Conservation (phyloP, 2,797 vertebrate genomes). For the Sylvia borin region DNA sequence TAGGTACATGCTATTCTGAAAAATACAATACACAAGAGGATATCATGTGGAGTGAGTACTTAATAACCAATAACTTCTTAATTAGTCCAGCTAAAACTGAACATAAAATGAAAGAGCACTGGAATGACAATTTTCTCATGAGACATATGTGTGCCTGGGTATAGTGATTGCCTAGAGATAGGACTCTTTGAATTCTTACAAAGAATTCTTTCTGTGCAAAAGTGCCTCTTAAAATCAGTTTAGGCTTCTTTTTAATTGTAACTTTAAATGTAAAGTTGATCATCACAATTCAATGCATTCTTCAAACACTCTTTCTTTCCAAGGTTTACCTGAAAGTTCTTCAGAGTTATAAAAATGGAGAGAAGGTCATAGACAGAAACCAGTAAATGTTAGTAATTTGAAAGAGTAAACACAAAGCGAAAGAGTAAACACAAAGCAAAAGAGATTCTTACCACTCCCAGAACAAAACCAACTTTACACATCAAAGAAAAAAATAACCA, state of each 20-base stretch:
- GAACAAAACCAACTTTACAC: neutral
- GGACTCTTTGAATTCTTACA: neutral
- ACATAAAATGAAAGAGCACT: neutral
- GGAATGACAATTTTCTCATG: neutral
- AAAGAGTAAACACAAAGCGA: neutral
- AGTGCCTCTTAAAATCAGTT: neutral
- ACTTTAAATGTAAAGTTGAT: neutral
- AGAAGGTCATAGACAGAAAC: neutral
- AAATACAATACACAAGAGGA: neutral
- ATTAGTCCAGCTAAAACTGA: neutral
- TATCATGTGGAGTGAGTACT: neutral
- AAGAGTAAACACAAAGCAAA: neutral
- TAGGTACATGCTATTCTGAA: neutral
- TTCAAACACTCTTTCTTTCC: neutral
- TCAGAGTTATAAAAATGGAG: neutral
- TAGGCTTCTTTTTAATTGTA: neutral
- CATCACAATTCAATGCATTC: neutral
- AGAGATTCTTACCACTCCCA: neutral
- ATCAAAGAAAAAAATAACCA: neutral
- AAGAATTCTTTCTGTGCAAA: neutral
- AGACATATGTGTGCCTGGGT: accelerated
- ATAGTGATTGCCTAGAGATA: neutral
- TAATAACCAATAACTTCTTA: neutral
- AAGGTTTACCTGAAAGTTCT: neutral
- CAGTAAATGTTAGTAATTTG: neutral